Evolutionary conservation across 2,797 vertebrate species (phyloP).

Genomic region (Ara ararauna): DNA sequence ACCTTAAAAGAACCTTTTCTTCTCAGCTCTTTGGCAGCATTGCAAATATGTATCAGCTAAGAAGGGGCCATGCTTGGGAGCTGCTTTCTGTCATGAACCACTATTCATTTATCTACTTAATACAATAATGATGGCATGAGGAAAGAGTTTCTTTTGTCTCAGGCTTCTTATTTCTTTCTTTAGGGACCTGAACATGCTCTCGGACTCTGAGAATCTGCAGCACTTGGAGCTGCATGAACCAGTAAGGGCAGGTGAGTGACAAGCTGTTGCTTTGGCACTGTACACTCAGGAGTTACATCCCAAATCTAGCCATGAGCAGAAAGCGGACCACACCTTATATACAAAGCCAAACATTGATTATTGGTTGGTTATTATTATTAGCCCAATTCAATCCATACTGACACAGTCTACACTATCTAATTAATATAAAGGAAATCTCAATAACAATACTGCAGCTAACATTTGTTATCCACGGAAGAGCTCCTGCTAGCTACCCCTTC

Average conservation of each 20-base stretch:
- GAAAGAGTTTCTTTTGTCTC: conserved; percentile 67
- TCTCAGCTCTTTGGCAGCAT: conserved; percentile 69
- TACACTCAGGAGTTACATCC: background rate
- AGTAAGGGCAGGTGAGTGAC: conserved; percentile 87
- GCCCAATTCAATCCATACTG: background rate
- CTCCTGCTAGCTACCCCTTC: background rate
- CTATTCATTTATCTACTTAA: conserved; percentile 76
- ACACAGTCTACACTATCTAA: background rate
- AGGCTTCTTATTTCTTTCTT: conserved; percentile 71
- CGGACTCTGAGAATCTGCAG: conserved; percentile 90
- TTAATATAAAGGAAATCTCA: background rate
- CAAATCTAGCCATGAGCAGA: background rate
- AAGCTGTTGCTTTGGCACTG: background rate
- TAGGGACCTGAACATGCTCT: conserved; percentile 97
- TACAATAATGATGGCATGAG: conserved; percentile 43
- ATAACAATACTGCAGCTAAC: background rate
- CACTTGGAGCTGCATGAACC: conserved; percentile 91
- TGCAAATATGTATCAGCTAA: conserved; percentile 59
- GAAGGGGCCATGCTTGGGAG: conserved; percentile 73
- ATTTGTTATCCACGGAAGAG: background rate
- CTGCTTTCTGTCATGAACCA: conserved; percentile 80
- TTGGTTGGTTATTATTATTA: background rate
- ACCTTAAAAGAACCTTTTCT: conserved; percentile 77
- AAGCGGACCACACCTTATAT: background rate
- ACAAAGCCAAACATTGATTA: background rate